Conservation (phyloP, 2,888 invertebrate species). For the Agonopterix subpropinquella region DNA sequence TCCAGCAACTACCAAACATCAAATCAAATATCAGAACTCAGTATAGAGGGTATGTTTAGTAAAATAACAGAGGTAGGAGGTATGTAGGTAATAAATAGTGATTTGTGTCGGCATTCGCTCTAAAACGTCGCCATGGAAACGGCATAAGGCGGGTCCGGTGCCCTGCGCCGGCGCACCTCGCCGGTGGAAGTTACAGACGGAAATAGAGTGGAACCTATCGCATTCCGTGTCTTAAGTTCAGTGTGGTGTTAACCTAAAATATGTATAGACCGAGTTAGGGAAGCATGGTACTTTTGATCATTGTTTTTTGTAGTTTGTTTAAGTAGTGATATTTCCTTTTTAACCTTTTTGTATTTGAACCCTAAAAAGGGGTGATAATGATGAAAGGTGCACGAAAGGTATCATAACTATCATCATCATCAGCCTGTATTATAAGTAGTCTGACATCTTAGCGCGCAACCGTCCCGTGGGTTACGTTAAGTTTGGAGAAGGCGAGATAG, state of each 20-base stretch:
- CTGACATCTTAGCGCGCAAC: no score
- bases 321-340: no score
- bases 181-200: slow-evolving; percentile 6
- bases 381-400: no score
- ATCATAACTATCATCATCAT: no score
- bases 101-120: slow-evolving; percentile 48
- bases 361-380: no score
- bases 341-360: no score
- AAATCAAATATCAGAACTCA: not conserved
- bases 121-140: slow-evolving; percentile 43
- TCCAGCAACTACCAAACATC: not conserved
- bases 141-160: slow-evolving; percentile 45
- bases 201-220: not conserved
- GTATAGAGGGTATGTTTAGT: not conserved
- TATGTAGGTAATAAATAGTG: slow-evolving; percentile 54
- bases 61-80: slow-evolving; percentile 33
- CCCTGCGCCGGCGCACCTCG: slow-evolving; percentile 31
- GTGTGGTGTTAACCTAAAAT: not conserved
- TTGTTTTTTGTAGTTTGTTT: no score
- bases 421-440: no score
- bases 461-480: no score
- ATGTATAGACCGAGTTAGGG: not conserved
- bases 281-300: no score
- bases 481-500: no score
- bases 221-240: not conserved